phyloP scores from a whole-genome alignment of 2,113 vertebrate genomes.

The Rhabdornis inornatus region DNA sequence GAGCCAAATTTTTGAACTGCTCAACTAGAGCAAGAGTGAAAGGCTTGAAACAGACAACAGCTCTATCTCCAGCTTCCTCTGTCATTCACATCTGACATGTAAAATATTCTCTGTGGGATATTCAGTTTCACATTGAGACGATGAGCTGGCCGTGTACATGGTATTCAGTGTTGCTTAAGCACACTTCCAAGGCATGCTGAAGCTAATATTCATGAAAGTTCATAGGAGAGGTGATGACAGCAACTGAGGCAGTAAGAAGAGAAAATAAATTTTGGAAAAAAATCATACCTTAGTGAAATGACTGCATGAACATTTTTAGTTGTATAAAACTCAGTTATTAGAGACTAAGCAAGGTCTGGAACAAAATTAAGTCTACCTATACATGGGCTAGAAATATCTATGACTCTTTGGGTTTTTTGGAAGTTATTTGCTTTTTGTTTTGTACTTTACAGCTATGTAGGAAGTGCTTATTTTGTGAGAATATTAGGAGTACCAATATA shows the following conservation, averaged over 20 bases:
- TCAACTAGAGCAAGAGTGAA: not conserved
- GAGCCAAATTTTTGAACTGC: not conserved
- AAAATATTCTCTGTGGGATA: not conserved
- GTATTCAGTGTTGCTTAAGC: not conserved
- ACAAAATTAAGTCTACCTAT: not conserved
- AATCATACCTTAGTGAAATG: not conserved
- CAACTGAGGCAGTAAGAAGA: not conserved
- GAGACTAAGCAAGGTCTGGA: not conserved
- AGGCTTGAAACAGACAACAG: not conserved
- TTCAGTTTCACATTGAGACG: not conserved
- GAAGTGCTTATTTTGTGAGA: not conserved
- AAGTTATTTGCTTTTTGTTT: not conserved
- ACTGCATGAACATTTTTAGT: not conserved
- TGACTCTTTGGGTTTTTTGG: rapidly evolving
- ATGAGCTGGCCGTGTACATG: not conserved
- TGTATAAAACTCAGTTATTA: not conserved
- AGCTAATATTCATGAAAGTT: not conserved
- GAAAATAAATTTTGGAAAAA: not conserved
- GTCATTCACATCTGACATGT: not conserved
- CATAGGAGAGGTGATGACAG: not conserved
- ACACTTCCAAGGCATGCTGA: not conserved
- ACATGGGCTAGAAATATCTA: not conserved
- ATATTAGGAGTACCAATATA: not conserved
- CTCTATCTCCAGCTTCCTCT: not conserved
- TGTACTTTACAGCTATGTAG: not conserved